phyloP scores from a whole-genome alignment of 1,140 invertebrate species.

The Chironomus striatipennis region DNA sequence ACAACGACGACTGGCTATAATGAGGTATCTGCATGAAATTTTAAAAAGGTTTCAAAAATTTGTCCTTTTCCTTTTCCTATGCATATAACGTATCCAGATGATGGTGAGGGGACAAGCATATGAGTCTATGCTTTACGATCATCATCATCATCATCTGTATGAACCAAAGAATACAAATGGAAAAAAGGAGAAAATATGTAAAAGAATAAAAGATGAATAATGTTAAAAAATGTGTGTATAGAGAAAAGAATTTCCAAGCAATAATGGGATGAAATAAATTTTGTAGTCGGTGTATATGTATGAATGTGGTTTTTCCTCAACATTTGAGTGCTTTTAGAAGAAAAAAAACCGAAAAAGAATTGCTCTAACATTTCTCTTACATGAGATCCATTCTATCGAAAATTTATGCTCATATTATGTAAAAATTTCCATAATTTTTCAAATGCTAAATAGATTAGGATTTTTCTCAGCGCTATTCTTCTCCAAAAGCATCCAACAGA shows the following conservation, averaged over 20 bases:
- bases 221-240: background rate
- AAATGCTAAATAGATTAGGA: background rate
- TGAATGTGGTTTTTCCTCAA: background rate
- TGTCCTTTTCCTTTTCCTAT: background rate
- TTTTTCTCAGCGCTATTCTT: background rate
- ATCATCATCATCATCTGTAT: too few relatives aligned
- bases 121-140: too few relatives aligned
- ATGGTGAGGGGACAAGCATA: background rate
- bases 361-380: background rate
- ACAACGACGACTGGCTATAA: background rate
- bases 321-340: constrained; percentile 3
- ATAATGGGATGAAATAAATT: constrained; percentile 20
- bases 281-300: background rate
- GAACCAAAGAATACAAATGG: too few relatives aligned
- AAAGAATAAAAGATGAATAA: background rate
- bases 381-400: background rate
- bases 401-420: constrained; percentile 22
- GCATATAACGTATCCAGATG: background rate
- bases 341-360: background rate
- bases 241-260: background rate
- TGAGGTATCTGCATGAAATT: constrained; percentile 15
- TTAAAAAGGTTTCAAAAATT: constrained; percentile 23
- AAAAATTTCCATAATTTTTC: constrained; percentile 23
- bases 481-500: too few relatives aligned
- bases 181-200: background rate